Evolutionary conservation across 2,888 invertebrate genomes (phyloP), one percentile per base, ranked within the genome.

Genomic region (Drosophila pullipes): DNA sequence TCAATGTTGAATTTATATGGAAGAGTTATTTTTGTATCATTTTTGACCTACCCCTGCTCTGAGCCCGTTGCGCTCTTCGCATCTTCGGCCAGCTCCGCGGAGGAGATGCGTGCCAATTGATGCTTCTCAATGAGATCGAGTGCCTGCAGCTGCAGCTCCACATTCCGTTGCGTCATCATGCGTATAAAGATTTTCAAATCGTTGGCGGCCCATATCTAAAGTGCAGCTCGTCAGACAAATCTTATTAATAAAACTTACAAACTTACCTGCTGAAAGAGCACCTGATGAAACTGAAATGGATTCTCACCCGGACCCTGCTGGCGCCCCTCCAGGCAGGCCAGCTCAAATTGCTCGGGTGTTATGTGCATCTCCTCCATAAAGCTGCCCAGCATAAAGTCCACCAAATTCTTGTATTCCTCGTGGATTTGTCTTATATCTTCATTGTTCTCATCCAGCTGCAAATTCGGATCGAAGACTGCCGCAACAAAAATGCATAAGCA

Each of bases 361-460:
- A 98, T 97, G 55, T 97, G 97, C 91, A 98, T 96, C 90, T 98
- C 98, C 84, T 98, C 97, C 97, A 98, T 98, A 91, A 98, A 98
- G 67, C 97, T 97, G 52, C 97, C 97, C 53, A 98, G 94, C 96
- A 98, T 96, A 66, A 96, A 95, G 91, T 98, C 98, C n/a, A 98
- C 97, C 57, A 98, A 94, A 92, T 97, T 96, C 91, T 97, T 97
- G 91, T 98, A 98, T 87, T 98, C 97, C 76, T 96, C 96, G 91
- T 97, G 97, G 62, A 97, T 95, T 82, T 95, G 95, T 76, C 95
- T 95, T 91, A 97, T 97, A 85, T 97, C 97, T 11, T 95, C 95
- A 92, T 96, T 96, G 11, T 82, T 70, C 81, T 97, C 96, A 39
- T 95, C 95, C 7, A 95, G 94, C 89, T 95, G 94, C 60, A 95